Base-by-base conservation (phyloP, 2,797 vertebrate species). In the Moxostoma hubbsi region DNA sequence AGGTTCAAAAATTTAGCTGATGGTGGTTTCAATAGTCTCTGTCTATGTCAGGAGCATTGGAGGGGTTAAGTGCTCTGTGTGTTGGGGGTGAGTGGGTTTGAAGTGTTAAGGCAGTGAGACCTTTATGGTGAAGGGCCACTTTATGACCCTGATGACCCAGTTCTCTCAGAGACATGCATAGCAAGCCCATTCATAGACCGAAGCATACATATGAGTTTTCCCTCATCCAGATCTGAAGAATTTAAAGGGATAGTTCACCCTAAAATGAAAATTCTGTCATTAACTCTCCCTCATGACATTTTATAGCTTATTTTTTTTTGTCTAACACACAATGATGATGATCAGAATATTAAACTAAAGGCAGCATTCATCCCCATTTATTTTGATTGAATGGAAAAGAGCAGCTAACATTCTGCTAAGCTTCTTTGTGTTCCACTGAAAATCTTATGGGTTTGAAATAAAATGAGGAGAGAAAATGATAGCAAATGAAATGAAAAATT, bases 401-500 rank as follows among this genome's bases (percentile, higher is more conserved):
- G 36, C 36, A 36, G 36, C 36, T 36, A 36, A 36, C 36, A 36
- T 36, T 36, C 36, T 36, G 36, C 36, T 36, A 36, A 36, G 36
- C 36, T 36, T 36, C 36, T 36, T 36, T 36, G 36, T 36, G 36
- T 36, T 36, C 36, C 36, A 36, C 36, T 36, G 36, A 36, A 36
- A 36, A 36, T 36, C 36, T 4, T 36, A 36, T 36, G 36, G 36
- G 36, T 36, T 36, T 36, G 36, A 4, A 36, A 36, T 36, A 36
- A 36, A 36, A 36, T 36, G 36, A 36, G 36, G 36, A 4, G 36
- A 36, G 36, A 36, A 36, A 36, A 36, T 36, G 36, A 36, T 36
- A 36, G 36, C 36, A 36, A 36, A 36, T 36, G 2, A 36, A 36
- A 36, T 87, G 89, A 91, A 92, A 88, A 77, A 83, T 57, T n/a